These are phyloP conservation scores for Gari tellinella DNA, from an alignment of 2,888 invertebrate species.

Conservation along the genomic window DNA sequence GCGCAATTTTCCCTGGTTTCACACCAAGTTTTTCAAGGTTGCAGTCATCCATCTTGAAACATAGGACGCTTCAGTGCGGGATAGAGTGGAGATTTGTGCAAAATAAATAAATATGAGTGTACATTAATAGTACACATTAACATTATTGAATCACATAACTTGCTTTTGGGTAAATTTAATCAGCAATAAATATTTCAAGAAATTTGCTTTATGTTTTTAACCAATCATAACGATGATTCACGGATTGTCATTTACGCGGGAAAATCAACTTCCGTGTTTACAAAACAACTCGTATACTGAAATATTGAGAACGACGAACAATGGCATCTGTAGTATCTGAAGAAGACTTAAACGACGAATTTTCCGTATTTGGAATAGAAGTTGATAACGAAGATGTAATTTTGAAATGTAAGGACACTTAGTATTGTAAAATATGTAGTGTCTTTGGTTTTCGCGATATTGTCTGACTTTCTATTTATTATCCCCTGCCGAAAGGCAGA, in stretches of 20 bases:
- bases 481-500: too few species aligned
- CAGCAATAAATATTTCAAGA: too few species aligned
- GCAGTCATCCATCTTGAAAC: slow-evolving; percentile 84
- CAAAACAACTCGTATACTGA: neutral
- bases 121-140: neutral
- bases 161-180: too few species aligned
- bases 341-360: slow-evolving; percentile 75
- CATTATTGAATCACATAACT: too few species aligned
- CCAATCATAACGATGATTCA: too few species aligned
- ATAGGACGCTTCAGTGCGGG: slow-evolving; percentile 75
- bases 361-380: slow-evolving; percentile 74
- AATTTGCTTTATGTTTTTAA: too few species aligned
- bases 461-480: too few species aligned
- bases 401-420: slow-evolving; percentile 66
- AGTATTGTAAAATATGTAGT: too few species aligned
- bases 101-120: neutral
- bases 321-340: slow-evolving; percentile 68
- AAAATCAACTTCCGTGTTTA: slow-evolving; percentile 55
- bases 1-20: slow-evolving; percentile 81
- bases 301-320: slow-evolving; percentile 17
- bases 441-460: too few species aligned
- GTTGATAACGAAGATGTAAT: slow-evolving; percentile 64
- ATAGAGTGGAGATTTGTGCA: slow-evolving; percentile 3
- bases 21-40: slow-evolving; percentile 80
- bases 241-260: too few species aligned